Evolutionary conservation across 2,113 vertebrate species (phyloP).

Genomic region (Perca flavescens): DNA sequence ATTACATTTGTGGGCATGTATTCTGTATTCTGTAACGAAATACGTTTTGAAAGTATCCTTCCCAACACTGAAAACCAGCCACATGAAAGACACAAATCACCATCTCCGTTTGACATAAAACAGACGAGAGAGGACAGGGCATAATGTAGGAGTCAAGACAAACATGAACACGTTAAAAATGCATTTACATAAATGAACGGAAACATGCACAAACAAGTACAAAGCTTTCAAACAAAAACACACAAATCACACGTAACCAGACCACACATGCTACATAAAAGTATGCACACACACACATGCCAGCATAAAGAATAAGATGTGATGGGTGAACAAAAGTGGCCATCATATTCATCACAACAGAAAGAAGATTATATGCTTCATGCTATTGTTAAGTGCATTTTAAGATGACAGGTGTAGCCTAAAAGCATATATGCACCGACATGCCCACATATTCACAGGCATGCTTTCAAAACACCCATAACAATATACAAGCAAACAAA

Average conservation of each 20-base stretch:
- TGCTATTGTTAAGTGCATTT: conserved; percentile 10
- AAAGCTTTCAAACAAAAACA: background rate
- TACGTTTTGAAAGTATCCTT: too few species aligned
- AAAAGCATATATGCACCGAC: background rate
- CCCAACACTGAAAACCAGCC: too few species aligned
- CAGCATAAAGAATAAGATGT: conserved; percentile 2
- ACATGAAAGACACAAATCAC: conserved; percentile 30
- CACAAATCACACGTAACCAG: background rate
- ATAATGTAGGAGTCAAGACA: conserved; percentile 16
- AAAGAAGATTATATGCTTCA: conserved; percentile 12
- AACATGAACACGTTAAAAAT: background rate
- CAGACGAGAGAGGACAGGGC: conserved; percentile 23
- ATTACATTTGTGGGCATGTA: too few species aligned
- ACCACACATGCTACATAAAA: background rate
- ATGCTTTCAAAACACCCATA: background rate
- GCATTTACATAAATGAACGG: background rate
- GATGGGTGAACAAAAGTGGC: conserved; percentile 16
- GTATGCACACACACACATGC: background rate
- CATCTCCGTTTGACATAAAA: conserved; percentile 9
- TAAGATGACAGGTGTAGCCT: conserved; percentile 11
- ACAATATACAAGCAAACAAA: background rate
- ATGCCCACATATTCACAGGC: background rate
- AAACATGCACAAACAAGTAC: background rate
- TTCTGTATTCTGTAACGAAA: too few species aligned
- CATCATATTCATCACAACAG: background rate